Evolutionary conservation across 2,797 vertebrate species (phyloP).

Genomic region (Chelon labrosus): DNA sequence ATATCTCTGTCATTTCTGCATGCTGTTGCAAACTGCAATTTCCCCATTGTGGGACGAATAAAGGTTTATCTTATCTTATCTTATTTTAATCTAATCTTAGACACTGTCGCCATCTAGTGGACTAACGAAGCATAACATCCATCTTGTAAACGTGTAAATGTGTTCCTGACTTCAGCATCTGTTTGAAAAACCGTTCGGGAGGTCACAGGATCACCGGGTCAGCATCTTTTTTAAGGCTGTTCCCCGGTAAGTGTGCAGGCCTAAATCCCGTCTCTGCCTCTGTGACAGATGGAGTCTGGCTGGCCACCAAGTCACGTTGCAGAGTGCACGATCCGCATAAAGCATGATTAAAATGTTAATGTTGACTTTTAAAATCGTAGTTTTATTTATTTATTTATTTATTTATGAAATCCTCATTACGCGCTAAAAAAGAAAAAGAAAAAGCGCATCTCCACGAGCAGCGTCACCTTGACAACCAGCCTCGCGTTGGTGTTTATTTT

Average conservation of each 20-base stretch:
- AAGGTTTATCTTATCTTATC: too few relatives aligned
- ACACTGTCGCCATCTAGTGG: conserved; percentile 69
- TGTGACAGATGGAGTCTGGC: conserved; percentile 63
- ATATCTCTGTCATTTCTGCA: too few relatives aligned
- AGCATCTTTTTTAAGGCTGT: too few relatives aligned
- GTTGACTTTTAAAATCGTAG: too few relatives aligned
- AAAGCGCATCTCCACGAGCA: conserved; percentile 29
- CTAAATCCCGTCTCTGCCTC: too few relatives aligned
- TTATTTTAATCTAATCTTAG: too few relatives aligned
- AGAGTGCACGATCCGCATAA: conserved; percentile 4
- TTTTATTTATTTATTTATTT: too few relatives aligned
- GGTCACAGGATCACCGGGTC: background rate
- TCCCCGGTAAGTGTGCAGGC: background rate
- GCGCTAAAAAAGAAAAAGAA: background rate
- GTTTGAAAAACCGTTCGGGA: background rate
- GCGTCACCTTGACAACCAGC: conserved; percentile 49
- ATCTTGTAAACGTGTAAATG: background rate
- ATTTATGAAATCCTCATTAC: background rate
- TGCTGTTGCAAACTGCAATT: too few relatives aligned
- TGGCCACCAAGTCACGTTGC: conserved; percentile 41
- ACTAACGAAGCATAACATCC: background rate
- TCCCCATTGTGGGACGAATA: too few relatives aligned
- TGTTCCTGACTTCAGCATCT: background rate
- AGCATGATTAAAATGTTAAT: background rate
- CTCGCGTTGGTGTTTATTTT: conserved; percentile 71